phyloP scores from a whole-genome alignment of 2,113 vertebrate species.

The Tursiops truncatus region DNA sequence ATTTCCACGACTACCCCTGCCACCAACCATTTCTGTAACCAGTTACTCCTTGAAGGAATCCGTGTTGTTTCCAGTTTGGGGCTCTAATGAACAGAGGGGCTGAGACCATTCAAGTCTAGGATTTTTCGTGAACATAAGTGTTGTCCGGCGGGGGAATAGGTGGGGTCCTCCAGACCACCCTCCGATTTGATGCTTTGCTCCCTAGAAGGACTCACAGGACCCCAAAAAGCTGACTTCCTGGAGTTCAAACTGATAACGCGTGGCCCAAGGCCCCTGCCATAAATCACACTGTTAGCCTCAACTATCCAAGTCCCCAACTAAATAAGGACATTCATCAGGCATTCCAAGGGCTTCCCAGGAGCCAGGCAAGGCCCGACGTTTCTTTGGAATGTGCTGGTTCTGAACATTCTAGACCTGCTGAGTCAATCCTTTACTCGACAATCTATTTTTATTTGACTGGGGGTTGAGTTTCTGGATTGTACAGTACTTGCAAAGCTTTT shows the following conservation, averaged over 20 bases:
- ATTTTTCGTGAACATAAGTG: no score
- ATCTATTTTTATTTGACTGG: neutral
- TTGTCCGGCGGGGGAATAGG: rapidly evolving
- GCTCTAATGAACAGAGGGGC: neutral
- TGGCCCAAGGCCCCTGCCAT: neutral
- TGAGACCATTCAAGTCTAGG: neutral
- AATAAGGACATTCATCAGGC: neutral
- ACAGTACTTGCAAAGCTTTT: neutral
- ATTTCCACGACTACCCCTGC: neutral
- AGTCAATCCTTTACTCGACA: no score
- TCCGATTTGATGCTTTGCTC: neutral
- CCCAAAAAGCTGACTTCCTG: neutral
- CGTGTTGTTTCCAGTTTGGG: neutral
- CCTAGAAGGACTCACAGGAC: neutral
- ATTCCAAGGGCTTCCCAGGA: neutral
- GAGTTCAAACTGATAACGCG: neutral
- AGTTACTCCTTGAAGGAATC: neutral
- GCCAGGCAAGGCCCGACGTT: neutral
- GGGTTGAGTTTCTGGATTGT: neutral
- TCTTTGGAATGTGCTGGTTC: neutral
- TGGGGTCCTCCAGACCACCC: no score
- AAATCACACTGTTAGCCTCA: neutral
- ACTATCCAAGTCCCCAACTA: neutral
- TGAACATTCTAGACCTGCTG: no score
- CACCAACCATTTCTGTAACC: neutral